Percentiles rank a stretch among this genome's conserved stretches.
These are phyloP conservation scores for Melanotaenia nigrans DNA, from an alignment of 2,797 vertebrate genomes.

Conservation along the genomic window DNA sequence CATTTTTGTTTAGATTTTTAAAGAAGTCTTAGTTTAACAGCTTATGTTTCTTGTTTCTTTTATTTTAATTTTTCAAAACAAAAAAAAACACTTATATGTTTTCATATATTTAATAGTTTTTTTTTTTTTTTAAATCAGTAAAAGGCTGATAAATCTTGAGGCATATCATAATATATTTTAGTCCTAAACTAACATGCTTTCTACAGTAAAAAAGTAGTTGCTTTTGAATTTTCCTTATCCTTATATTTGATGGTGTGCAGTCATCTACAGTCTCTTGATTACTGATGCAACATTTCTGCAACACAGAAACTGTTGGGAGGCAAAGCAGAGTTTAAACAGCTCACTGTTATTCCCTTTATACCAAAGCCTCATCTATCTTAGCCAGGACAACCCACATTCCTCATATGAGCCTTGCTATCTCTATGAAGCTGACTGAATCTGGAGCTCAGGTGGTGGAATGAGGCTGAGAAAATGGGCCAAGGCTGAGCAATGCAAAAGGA, in stretches of 20 bases:
- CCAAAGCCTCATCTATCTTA: conserved; percentile 75
- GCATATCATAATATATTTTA: background rate
- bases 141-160: background rate
- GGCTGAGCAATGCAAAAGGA: conserved; percentile 64
- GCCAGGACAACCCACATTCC: conserved; percentile 77
- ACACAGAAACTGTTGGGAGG: conserved; percentile 47
- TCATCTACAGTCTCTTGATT: conserved; percentile 46
- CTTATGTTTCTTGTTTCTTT: background rate
- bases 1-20: background rate
- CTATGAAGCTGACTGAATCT: conserved; percentile 77
- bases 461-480: conserved; percentile 82
- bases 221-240: conserved; percentile 9
- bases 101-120: too few relatives aligned
- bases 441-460: conserved; percentile 81
- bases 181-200: conserved; percentile 2
- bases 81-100: too few relatives aligned
- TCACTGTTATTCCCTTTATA: conserved; percentile 75
- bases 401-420: conserved; percentile 71
- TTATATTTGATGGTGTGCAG: conserved; percentile 39
- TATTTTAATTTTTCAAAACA: too few relatives aligned
- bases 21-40: background rate
- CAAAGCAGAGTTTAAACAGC: conserved; percentile 59
- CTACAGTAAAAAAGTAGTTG: background rate
- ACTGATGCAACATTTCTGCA: conserved; percentile 68
- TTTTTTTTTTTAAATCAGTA: background rate